Base-by-base conservation (phyloP, 2,113 vertebrate species). In the Hyperopisus bebe region DNA sequence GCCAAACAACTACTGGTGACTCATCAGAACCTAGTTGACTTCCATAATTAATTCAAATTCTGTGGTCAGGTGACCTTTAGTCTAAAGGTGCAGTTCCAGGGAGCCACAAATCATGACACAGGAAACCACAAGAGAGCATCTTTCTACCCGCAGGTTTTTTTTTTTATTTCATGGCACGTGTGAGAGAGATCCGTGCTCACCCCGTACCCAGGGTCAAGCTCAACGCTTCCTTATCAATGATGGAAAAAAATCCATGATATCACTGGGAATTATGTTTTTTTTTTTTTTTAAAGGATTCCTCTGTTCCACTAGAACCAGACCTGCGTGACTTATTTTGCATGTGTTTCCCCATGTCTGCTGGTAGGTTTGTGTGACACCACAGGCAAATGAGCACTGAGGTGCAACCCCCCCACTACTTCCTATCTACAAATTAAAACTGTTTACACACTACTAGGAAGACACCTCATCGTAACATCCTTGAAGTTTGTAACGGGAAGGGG, bases 241-340 rank as follows among this genome's bases (percentile, higher is more conserved):
- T 46, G 27, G 58, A 88, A 48, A 15, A 15, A 42, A 17, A 27
- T 39, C 15, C 66, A 50, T 13, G 31, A 5, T 42, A 80, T 50
- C 17, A 39, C 46, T 62, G 11, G 21, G 24, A 47, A 46, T 24
- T 13, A 55, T 11, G 5, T 46, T 6, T n/a, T 82, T 53, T 50
- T 89, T 50, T 82, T 83, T 84, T 46, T 24, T 15, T 4, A 17
- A 42, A 39, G 31, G 86, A 27, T 55, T 87, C 85, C 50, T 31
- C 31, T 35, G 27, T 51, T 39, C 27, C 50, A 46, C 51, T 24
- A 55, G 88, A 53, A 46, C 6, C 42, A 21, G 51, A 15, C 15
- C 5, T 44, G n/a, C 21, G 19, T 46, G 35, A 2, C 5, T 8
- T 39, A 2, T 93, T 95, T 95, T 95, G 94, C 94, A 94, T 95